phyloP scores from a whole-genome alignment of 2,797 vertebrate genomes.

The Serranus cabrilla region DNA sequence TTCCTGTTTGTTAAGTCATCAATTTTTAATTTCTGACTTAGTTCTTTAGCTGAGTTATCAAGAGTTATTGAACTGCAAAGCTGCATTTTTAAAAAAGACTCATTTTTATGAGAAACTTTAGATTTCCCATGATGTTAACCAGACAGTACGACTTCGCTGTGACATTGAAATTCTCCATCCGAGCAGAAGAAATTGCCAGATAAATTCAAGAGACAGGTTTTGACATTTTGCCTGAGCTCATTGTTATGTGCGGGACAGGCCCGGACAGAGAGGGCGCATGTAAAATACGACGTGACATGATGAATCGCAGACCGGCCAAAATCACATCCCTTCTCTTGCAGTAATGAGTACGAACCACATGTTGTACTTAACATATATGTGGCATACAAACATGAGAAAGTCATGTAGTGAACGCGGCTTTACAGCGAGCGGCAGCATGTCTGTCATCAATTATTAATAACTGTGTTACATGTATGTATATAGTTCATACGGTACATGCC shows the following conservation, averaged over 20 bases:
- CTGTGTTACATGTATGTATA: conserved; percentile 7
- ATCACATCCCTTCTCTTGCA: conserved; percentile 39
- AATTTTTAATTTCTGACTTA: conserved; percentile 10
- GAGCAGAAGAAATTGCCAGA: conserved; percentile 11
- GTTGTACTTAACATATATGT: not conserved
- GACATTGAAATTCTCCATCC: not conserved
- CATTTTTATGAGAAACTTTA: not conserved
- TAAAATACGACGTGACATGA: not conserved
- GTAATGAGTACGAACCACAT: not conserved
- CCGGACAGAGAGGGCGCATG: not conserved
- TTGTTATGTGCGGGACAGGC: conserved; percentile 23
- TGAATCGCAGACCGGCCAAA: conserved; percentile 30
- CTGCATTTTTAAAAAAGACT: not conserved
- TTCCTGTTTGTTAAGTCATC: conserved; percentile 20
- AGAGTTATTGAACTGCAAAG: conserved; percentile 3
- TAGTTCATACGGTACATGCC: conserved; percentile 20
- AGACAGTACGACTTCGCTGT: not conserved
- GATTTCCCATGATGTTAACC: not conserved
- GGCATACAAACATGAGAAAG: conserved; percentile 30
- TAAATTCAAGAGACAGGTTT: not conserved
- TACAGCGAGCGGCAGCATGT: conserved; percentile 18
- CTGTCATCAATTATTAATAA: conserved; percentile 60
- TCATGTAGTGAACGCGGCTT: conserved; percentile 17
- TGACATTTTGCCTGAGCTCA: conserved; percentile 22
- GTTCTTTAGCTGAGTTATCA: conserved; percentile 14